Conservation (phyloP, 2,888 invertebrate genomes). For the Scelioninae gen. 2 region DNA sequence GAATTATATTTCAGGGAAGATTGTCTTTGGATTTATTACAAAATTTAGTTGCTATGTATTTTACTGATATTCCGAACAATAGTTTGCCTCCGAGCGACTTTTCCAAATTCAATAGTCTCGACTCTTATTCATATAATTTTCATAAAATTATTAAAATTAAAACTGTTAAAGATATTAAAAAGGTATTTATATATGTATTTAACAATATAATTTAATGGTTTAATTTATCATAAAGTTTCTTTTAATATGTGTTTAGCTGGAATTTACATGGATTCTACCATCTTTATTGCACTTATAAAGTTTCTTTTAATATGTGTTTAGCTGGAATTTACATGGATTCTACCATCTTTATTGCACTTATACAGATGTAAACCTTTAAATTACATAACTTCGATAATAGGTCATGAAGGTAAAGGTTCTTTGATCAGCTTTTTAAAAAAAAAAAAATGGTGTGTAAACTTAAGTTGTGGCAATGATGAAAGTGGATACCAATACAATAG, state of each 20-base stretch:
- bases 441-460: constrained; percentile 41
- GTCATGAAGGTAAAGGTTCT: constrained; percentile 84
- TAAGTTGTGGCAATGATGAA: constrained; percentile 79
- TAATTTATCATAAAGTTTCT: background rate
- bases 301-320: constrained; percentile 5
- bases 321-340: constrained; percentile 80
- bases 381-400: constrained; percentile 85
- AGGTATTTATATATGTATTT: constrained; percentile 74
- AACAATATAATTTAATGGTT: background rate
- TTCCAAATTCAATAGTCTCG: constrained; percentile 75
- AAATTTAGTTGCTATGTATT: constrained; percentile 80
- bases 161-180: constrained; percentile 84
- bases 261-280: constrained; percentile 81
- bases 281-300: constrained; percentile 81
- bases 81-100: constrained; percentile 81
- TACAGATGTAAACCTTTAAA: constrained; percentile 87
- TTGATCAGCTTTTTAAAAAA: constrained; percentile 75
- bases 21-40: constrained; percentile 81
- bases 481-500: constrained; percentile 88
- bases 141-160: constrained; percentile 84
- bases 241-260: background rate
- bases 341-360: constrained; percentile 79
- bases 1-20: constrained; percentile 75
- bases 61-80: constrained; percentile 84
- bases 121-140: constrained; percentile 81